A percentile compares a stretch with the other conserved stretches of the same genome.
Evolutionary conservation across 2,888 invertebrate species (phyloP).

Genomic region (Bombylius major): DNA sequence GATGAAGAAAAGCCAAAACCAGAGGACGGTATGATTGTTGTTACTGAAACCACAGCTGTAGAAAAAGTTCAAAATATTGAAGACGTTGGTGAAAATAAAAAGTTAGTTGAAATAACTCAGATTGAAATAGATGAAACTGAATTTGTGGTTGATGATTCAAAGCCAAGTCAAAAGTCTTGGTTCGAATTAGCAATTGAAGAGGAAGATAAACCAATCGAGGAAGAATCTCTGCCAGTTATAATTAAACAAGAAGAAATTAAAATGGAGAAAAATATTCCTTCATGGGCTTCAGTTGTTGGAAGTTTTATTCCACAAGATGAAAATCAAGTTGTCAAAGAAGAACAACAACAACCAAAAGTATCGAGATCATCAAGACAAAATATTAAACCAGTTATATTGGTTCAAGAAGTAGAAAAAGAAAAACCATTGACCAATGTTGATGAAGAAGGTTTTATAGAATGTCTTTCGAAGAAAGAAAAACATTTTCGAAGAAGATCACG

Average conservation of each 20-base stretch:
- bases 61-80: too few species aligned
- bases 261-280: not conserved
- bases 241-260: not conserved
- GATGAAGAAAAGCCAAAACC: constrained; percentile 28
- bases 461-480: constrained; percentile 6
- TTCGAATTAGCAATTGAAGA: not conserved
- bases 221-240: not conserved
- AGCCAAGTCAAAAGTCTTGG: constrained; percentile 1
- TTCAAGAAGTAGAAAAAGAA: not conserved
- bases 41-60: not conserved
- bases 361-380: not conserved
- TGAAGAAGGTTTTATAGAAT: constrained; percentile 37
- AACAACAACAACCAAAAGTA: not conserved
- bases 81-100: too few species aligned
- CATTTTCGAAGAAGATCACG: constrained; percentile 3
- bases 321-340: not conserved
- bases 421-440: constrained; percentile 8
- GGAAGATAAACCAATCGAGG: not conserved
- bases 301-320: constrained; percentile 8
- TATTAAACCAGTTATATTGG: constrained; percentile 4
- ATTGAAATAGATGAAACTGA: not conserved
- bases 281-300: constrained; percentile 9
- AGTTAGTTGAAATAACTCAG: too few species aligned
- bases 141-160: not conserved
- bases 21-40: not conserved